Base-by-base conservation (phyloP, 1,140 invertebrate genomes). In the Andricus grossulariae region DNA sequence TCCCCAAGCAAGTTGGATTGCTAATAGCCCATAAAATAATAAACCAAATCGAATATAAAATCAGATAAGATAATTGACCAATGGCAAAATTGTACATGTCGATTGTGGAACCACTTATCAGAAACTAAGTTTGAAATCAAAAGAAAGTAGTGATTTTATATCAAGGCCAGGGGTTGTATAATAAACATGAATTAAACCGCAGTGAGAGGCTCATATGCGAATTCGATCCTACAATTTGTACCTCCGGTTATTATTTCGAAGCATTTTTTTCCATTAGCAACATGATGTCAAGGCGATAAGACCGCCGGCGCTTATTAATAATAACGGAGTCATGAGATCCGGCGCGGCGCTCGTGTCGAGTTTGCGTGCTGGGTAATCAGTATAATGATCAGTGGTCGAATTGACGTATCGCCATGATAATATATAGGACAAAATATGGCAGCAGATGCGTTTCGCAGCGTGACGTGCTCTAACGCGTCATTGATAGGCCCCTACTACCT, bases 391-490 rank as follows among this genome's bases (percentile, higher is more conserved):
- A 81, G 78, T 75, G 85, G 80, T 83, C 85, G 83, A 88, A 88
- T 87, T 85, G 86, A 89, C 86, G 87, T 87, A 87, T 89, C 83
- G 84, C 80, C 72, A 78, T 84, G 87, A 87, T 87, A 87, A 87
- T 87, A 86, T 83, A 83, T 84, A 85, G 83, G 80, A 85, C 83
- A 79, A 82, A 80, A 79, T 80, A 85, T 81, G 85, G 83, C 81
- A 83, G 83, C 89, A 89, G 88, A 90, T 89, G 88, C 78, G 84
- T 82, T 84, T 80, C 84, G 78, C 83, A 81, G 84, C 81, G 83
- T 87, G 85, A 89, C 85, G 85, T 78, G 83, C 80, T 88, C 84
- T 88, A 89, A 90, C 83, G 85, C 86, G 82, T 84, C 86, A 89
- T 90, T 91, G 89, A 91, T 89, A 86, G 85, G 79, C 79, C 77